Evolutionary conservation across 2,113 vertebrate species (phyloP), one percentile per base, ranked within the genome.

Genomic region (Eulemur rufifrons): DNA sequence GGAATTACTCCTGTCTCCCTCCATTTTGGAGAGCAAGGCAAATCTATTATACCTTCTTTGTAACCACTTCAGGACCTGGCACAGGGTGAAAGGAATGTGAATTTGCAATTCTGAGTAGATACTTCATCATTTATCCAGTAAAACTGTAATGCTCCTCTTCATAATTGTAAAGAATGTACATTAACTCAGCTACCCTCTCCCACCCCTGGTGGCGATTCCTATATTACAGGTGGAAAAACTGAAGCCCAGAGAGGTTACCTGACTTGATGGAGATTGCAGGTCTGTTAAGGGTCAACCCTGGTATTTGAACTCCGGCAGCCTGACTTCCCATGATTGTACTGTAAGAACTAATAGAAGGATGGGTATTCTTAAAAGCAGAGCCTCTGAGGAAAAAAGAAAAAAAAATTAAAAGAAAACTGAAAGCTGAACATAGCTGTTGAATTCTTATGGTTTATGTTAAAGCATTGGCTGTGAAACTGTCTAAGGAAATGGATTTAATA

Each of bases 101-200:
- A 73, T 89, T 98, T 93, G 66, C 32, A 76, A 9, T 93, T 95
- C 9, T 82, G 83, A 91, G 47, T 69, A 68, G 74, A 66, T 63
- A 84, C 69, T 76, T 85, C 18, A 10, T 92, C 69, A n/a, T 59
- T 69, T 83, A 52, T 78, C 56, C 59, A 84, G 64, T 64, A 47
- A 39, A 69, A 74, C 10, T 47, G 45, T n/a, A 74, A 90, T 74
- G 54, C 45, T 61, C 12, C 39, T 71, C 83, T 89, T 73, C 1
- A 0, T 82, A 71, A 77, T 71, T 73, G 42, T 85, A 68, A 61
- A 93, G 21, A 84, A 59, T 29, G 3, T 34, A 25, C 76, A 66
- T 92, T n/a, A 85, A 83, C 45, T 95, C 63, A 84, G n/a, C 32
- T 78, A 61, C 66, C 23, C 10, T 13, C 66, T 34, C 37, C 39